A percentile compares a stretch with the other conserved stretches of the same genome.
Evolutionary conservation across 2,113 vertebrate genomes (phyloP).

Genomic region (Periophthalmodon schlosseri): DNA sequence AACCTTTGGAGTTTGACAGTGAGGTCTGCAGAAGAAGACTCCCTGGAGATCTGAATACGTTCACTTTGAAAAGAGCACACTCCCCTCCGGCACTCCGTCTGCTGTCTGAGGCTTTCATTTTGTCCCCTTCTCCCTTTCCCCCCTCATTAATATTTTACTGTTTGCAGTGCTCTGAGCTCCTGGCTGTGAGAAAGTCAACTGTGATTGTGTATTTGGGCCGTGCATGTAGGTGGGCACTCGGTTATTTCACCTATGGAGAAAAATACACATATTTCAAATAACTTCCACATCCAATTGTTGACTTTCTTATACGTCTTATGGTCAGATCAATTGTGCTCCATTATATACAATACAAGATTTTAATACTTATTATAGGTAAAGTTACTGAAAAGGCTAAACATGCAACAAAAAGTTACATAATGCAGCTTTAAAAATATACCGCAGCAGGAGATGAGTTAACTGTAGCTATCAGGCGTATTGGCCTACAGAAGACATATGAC

Average conservation of each 20-base stretch:
- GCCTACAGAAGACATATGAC: too few species aligned
- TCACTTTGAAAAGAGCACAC: constrained; percentile 38
- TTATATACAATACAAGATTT: too few species aligned
- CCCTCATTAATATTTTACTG: constrained; percentile 59
- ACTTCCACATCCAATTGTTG: not conserved
- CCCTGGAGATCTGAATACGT: constrained; percentile 44
- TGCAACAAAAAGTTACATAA: too few species aligned
- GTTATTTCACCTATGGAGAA: not conserved
- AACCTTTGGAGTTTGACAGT: constrained; percentile 26
- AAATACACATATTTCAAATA: not conserved
- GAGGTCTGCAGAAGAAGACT: constrained; percentile 35
- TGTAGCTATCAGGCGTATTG: too few species aligned
- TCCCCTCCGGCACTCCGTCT: constrained; percentile 41
- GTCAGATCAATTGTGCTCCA: too few species aligned
- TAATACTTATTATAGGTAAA: not conserved
- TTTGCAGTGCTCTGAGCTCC: constrained; percentile 39
- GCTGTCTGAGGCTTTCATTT: constrained; percentile 52
- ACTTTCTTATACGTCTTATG: not conserved
- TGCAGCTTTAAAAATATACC: too few species aligned
- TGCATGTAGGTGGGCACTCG: not conserved
- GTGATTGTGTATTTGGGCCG: constrained; percentile 23
- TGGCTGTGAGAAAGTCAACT: constrained; percentile 16
- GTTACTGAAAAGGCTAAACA: not conserved
- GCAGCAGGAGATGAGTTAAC: too few species aligned
- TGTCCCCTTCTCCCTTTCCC: constrained; percentile 39